phyloP scores from a whole-genome alignment of 1,140 invertebrate genomes.

The Conus ventricosus region DNA sequence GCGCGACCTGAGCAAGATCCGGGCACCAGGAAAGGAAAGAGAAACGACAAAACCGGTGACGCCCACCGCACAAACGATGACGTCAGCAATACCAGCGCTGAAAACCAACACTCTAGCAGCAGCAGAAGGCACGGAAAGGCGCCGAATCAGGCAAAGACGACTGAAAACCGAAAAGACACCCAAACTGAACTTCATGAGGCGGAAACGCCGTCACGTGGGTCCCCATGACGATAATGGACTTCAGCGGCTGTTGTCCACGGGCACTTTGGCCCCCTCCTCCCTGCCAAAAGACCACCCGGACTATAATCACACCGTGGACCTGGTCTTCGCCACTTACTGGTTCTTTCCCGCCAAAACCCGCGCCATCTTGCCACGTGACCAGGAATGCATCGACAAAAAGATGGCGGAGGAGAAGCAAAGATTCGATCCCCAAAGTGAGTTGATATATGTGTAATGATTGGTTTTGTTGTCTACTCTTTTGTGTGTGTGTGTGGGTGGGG shows the following conservation, averaged over 20 bases:
- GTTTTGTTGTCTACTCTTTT: neutral
- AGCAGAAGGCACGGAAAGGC: too few relatives aligned
- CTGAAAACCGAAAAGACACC: neutral
- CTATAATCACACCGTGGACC: constrained; percentile 73
- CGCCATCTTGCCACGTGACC: constrained; percentile 73
- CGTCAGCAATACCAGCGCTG: neutral
- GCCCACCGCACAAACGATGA: neutral
- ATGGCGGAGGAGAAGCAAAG: constrained; percentile 70
- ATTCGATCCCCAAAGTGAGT: constrained; percentile 73
- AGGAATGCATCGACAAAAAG: constrained; percentile 74
- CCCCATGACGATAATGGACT: constrained; percentile 75
- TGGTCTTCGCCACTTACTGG: constrained; percentile 78
- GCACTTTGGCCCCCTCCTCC: constrained; percentile 74
- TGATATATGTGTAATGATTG: neutral
- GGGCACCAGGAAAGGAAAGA: too few relatives aligned
- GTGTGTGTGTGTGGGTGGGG: neutral
- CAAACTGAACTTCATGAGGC: neutral
- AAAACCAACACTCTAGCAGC: neutral
- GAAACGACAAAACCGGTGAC: neutral
- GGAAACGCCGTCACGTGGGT: constrained; percentile 73
- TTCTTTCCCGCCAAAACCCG: constrained; percentile 76
- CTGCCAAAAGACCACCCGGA: constrained; percentile 61
- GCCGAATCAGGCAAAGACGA: too few relatives aligned
- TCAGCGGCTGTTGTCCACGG: constrained; percentile 75
- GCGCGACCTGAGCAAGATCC: too few relatives aligned